phyloP scores from a whole-genome alignment of 2,797 vertebrate species.

The Natrix natrix region DNA sequence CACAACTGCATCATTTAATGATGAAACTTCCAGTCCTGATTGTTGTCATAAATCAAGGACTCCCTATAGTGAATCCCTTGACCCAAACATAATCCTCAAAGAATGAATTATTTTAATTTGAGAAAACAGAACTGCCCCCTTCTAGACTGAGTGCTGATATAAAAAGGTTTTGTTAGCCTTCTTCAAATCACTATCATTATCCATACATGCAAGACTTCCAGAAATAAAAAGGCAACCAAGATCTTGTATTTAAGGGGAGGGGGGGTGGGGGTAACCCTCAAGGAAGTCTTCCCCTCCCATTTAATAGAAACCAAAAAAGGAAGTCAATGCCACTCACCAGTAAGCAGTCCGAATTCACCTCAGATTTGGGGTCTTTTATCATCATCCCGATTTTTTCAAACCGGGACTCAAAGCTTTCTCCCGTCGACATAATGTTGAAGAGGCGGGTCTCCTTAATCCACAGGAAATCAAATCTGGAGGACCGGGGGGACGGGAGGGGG shows the following conservation, averaged over 20 bases:
- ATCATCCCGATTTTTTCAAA: conserved; percentile 97
- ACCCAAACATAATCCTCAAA: not conserved
- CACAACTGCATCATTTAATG: not conserved
- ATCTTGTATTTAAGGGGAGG: not conserved
- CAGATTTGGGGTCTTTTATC: conserved; percentile 94
- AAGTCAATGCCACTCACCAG: conserved; percentile 84
- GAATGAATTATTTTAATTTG: not conserved
- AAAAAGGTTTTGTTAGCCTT: not conserved
- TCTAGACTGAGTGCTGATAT: not conserved
- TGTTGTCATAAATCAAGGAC: not conserved
- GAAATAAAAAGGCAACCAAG: not conserved
- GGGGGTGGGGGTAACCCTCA: not conserved
- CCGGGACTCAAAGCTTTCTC: conserved; percentile 88
- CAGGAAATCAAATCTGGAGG: conserved; percentile 2
- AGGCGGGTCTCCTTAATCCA: conserved; percentile 55
- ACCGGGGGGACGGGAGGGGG: not conserved
- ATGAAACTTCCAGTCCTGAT: not conserved
- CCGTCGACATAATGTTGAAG: conserved; percentile 83
- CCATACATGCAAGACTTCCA: not conserved
- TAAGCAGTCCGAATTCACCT: conserved; percentile 97
- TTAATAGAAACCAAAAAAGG: not conserved
- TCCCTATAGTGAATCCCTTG: not conserved
- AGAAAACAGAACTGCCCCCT: not conserved
- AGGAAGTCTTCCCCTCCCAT: too few species aligned
- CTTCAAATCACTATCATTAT: not conserved